Conservation (phyloP, 2,888 invertebrate species). For the Chrysolina haemoptera region DNA sequence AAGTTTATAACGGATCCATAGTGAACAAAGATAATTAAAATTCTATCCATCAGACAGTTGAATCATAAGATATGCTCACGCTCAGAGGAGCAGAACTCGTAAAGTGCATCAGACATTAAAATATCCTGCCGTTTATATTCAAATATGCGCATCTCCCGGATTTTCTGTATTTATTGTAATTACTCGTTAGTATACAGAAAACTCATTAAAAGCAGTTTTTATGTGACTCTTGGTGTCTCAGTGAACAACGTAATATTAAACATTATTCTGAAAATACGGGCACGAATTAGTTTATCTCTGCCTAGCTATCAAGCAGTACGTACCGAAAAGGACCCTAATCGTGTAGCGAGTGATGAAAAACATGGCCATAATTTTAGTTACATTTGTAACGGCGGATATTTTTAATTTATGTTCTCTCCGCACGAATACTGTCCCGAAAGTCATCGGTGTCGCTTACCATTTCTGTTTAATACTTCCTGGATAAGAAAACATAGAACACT, state of each 20-base stretch:
- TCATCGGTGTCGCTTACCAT: too few relatives aligned
- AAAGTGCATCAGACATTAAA: too few relatives aligned
- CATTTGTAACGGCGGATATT: background rate
- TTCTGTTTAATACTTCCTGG: too few relatives aligned
- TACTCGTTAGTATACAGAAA: background rate
- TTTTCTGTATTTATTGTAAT: background rate
- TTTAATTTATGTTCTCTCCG: background rate
- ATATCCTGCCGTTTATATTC: background rate
- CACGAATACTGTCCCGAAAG: background rate
- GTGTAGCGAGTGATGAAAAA: background rate
- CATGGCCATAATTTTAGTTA: background rate
- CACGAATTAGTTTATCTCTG: background rate
- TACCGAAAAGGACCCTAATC: background rate
- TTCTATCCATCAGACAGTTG: too few relatives aligned
- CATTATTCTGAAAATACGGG: background rate
- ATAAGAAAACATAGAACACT: too few relatives aligned
- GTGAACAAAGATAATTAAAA: too few relatives aligned
- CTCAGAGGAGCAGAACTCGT: too few relatives aligned
- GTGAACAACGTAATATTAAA: background rate
- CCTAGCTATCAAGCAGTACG: background rate
- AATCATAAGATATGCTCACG: too few relatives aligned
- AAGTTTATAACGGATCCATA: too few relatives aligned
- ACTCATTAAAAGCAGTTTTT: constrained; percentile 4
- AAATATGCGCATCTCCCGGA: background rate
- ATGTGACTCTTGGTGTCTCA: background rate